Conservation (phyloP, 1,140 invertebrate species). For the Drosophila seguyi region DNA sequence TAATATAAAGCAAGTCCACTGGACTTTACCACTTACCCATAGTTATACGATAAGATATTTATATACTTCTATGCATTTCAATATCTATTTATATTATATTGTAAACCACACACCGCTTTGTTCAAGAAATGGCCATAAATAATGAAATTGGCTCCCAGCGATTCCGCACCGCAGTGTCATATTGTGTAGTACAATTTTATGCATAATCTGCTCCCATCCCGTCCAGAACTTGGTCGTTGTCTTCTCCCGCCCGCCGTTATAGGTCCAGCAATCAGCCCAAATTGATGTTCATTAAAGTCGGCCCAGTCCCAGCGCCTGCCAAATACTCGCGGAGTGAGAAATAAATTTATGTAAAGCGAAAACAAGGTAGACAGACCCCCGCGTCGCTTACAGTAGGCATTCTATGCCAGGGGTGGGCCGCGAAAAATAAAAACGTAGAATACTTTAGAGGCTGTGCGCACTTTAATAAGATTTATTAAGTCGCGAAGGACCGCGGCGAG, state of each 20-base stretch:
- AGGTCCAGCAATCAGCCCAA: slow-evolving; percentile 35
- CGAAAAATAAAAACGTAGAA: slow-evolving; percentile 45
- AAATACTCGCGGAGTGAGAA: slow-evolving; percentile 19
- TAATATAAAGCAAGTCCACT: background rate
- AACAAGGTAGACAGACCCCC: slow-evolving; percentile 50
- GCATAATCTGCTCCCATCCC: slow-evolving; percentile 18
- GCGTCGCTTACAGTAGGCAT: slow-evolving; percentile 19
- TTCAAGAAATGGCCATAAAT: slow-evolving; percentile 2
- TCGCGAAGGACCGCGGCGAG: slow-evolving; percentile 38
- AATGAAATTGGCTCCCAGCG: background rate
- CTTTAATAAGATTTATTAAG: slow-evolving; percentile 83
- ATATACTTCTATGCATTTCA: background rate
- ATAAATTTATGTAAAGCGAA: slow-evolving; percentile 67
- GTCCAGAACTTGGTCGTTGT: slow-evolving; percentile 10
- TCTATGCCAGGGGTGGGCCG: slow-evolving; percentile 3
- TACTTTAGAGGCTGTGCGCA: slow-evolving; percentile 70
- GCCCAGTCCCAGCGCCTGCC: background rate
- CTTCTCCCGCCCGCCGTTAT: slow-evolving; percentile 6
- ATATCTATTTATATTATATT: slow-evolving; percentile 5
- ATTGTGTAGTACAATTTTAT: slow-evolving; percentile 20
- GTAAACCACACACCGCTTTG: background rate
- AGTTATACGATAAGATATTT: background rate
- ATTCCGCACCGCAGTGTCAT: slow-evolving; percentile 6
- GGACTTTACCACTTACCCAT: background rate
- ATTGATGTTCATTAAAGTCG: slow-evolving; percentile 49